phyloP scores from a whole-genome alignment of 2,797 vertebrate genomes.

The Pyrocephalus nanus region DNA sequence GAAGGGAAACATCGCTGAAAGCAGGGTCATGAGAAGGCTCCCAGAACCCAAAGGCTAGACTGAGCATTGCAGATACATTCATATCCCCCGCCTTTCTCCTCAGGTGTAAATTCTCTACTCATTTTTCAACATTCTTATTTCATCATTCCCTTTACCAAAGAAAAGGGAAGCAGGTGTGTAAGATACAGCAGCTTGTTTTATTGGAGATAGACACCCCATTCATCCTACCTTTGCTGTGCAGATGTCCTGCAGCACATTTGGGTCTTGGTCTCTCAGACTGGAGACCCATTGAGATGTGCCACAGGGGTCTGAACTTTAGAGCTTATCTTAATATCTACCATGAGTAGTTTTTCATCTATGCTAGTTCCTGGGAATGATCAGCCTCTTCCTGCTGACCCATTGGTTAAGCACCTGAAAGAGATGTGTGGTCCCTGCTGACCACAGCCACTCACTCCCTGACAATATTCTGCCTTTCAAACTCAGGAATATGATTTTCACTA shows the following conservation, averaged over 20 bases:
- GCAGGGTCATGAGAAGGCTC: background rate
- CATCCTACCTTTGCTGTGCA: background rate
- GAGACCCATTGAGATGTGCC: background rate
- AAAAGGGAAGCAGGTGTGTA: background rate
- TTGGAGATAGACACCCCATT: background rate
- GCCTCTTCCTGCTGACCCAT: background rate
- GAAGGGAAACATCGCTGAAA: background rate
- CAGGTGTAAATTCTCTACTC: background rate
- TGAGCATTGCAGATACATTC: background rate
- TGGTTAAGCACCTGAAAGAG: background rate
- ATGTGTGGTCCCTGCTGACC: fast-evolving
- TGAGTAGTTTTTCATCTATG: background rate
- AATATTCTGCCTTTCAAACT: background rate
- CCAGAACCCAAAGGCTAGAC: background rate
- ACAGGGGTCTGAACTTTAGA: background rate
- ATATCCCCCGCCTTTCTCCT: background rate
- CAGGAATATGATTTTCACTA: conserved; percentile 8
- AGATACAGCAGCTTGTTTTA: background rate
- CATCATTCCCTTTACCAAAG: background rate
- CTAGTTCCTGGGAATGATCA: background rate
- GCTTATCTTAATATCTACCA: background rate
- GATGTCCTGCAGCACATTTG: background rate
- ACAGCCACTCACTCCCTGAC: background rate
- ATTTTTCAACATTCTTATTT: background rate
- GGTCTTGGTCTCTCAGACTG: background rate